phyloP scores from a whole-genome alignment of 2,888 invertebrate species.

The Phorcus lineatus region DNA sequence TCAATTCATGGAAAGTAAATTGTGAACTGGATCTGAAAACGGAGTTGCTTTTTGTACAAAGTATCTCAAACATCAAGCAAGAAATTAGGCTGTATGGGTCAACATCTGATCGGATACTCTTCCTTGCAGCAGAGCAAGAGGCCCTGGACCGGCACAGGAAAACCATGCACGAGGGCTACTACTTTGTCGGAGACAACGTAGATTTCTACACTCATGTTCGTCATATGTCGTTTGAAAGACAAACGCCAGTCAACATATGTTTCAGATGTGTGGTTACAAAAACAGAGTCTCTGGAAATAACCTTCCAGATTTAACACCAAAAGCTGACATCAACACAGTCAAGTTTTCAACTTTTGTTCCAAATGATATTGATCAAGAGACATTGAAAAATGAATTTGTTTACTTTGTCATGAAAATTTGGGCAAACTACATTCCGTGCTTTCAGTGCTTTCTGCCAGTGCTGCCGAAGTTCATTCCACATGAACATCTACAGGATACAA shows the following conservation, averaged over 20 bases:
- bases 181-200: constrained; percentile 46
- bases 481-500: constrained; percentile 26
- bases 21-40: too few species aligned
- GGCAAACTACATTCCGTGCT: constrained; percentile 22
- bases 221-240: constrained; percentile 34
- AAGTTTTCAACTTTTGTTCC: constrained; percentile 27
- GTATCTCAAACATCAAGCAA: too few species aligned
- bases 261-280: constrained; percentile 35
- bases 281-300: constrained; percentile 34
- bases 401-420: constrained; percentile 20
- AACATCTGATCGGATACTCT: too few species aligned
- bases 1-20: too few species aligned
- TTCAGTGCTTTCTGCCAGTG: neutral
- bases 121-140: too few species aligned
- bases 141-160: too few species aligned
- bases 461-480: constrained; percentile 26
- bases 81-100: too few species aligned
- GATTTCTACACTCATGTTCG: constrained; percentile 38
- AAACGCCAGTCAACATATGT: constrained; percentile 9
- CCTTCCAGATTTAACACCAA: constrained; percentile 30
- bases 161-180: constrained; percentile 26
- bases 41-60: too few species aligned
- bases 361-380: constrained; percentile 3
- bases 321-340: constrained; percentile 11
- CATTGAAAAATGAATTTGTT: neutral